Percentiles rank a stretch among this genome's conserved stretches.
Evolutionary conservation across 2,797 vertebrate species (phyloP).

Genomic region (Danio aesculapii): DNA sequence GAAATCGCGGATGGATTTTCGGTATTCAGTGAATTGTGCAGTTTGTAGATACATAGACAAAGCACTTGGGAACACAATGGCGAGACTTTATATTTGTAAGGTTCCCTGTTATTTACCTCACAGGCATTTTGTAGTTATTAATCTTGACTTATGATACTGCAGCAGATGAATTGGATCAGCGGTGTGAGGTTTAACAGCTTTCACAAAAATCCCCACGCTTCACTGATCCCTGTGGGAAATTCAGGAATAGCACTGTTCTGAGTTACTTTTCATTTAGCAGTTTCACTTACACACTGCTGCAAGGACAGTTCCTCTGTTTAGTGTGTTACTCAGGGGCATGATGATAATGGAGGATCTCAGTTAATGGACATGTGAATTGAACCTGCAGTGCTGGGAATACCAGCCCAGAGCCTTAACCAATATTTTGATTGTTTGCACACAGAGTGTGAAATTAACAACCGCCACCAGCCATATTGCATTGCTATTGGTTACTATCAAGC

Average conservation of each 20-base stretch:
- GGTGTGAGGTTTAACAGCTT: conserved; percentile 56
- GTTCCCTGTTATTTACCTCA: conserved; percentile 33
- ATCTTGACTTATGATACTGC: conserved; percentile 63
- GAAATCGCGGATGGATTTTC: background rate
- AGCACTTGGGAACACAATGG: background rate
- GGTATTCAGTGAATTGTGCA: background rate
- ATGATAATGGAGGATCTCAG: conserved; percentile 10
- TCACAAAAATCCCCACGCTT: conserved; percentile 60
- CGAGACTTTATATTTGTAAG: background rate
- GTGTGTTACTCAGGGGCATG: conserved; percentile 21
- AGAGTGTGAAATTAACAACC: background rate
- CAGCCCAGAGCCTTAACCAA: background rate
- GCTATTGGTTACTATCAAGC: background rate
- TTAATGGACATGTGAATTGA: conserved; percentile 19
- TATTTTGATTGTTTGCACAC: conserved; percentile 2
- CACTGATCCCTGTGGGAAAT: conserved; percentile 55
- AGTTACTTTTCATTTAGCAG: conserved; percentile 33
- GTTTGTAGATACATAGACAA: background rate
- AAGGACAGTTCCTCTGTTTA: conserved; percentile 12
- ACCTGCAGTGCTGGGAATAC: conserved; percentile 2
- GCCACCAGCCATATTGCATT: conserved; percentile 4
- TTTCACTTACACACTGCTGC: background rate
- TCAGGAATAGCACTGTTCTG: conserved; percentile 9
- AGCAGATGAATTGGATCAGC: conserved; percentile 55
- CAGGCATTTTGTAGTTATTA: conserved; percentile 38